Conservation (phyloP, 2,888 invertebrate genomes). For the Dromius quadrimaculatus region DNA sequence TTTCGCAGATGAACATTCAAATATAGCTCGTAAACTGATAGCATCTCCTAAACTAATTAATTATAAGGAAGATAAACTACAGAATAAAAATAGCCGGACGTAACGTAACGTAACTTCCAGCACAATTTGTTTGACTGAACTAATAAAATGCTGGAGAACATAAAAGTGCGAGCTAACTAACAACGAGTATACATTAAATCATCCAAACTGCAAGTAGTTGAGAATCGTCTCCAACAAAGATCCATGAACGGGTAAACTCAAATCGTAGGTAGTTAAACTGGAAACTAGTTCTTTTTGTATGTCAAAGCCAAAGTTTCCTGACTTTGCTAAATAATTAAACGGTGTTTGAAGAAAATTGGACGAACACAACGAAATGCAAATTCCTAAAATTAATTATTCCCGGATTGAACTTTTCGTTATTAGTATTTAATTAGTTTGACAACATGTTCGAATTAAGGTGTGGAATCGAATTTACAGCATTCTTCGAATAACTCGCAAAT, state of each 20-base stretch:
- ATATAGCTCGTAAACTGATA: too few species aligned
- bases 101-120: conserved; percentile 9
- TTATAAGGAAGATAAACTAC: not conserved
- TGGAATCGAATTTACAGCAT: conserved; percentile 44
- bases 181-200: conserved; percentile 21
- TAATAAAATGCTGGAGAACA: conserved; percentile 15
- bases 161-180: conserved; percentile 19
- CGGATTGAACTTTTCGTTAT: conserved; percentile 50
- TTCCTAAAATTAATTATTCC: conserved; percentile 49
- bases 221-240: not conserved
- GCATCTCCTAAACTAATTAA: not conserved
- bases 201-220: conserved; percentile 11
- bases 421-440: conserved; percentile 52
- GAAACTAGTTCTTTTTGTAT: conserved; percentile 16
- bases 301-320: too few species aligned
- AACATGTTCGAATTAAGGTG: conserved; percentile 52
- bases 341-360: conserved; percentile 42
- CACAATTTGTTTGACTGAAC: conserved; percentile 20
- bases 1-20: too few species aligned
- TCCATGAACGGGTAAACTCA: conserved; percentile 13
- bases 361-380: conserved; percentile 45
- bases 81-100: not conserved
- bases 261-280: not conserved
- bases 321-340: conserved; percentile 44
- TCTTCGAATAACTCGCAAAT: conserved; percentile 44